Conservation (phyloP, 2,888 invertebrate species). For the Pandemis corylana region DNA sequence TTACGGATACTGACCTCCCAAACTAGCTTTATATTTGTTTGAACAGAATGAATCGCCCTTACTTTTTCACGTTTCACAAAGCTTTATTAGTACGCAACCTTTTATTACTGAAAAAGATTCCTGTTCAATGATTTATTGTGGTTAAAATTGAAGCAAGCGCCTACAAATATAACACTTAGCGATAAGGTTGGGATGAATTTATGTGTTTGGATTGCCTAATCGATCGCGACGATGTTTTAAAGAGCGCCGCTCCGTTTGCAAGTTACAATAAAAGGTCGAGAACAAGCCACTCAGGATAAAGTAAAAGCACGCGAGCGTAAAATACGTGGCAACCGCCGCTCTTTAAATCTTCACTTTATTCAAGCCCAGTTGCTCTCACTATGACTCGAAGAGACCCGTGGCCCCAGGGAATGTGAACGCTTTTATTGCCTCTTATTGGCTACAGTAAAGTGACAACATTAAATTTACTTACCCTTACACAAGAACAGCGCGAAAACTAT, state of each 20-base stretch:
- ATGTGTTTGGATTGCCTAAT: slow-evolving; percentile 38
- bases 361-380: slow-evolving; percentile 57
- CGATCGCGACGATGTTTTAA: slow-evolving; percentile 38
- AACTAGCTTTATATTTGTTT: slow-evolving; percentile 19
- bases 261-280: slow-evolving; percentile 49
- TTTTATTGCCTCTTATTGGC: slow-evolving; percentile 71
- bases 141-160: background rate
- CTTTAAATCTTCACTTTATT: slow-evolving; percentile 65
- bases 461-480: slow-evolving; percentile 51
- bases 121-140: background rate
- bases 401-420: slow-evolving; percentile 58
- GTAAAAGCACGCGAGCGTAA: slow-evolving; percentile 58
- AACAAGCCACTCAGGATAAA: slow-evolving; percentile 52
- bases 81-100: background rate
- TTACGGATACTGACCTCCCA: slow-evolving; percentile 2
- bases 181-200: slow-evolving; percentile 30
- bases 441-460: slow-evolving; percentile 67
- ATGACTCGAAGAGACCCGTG: slow-evolving; percentile 50
- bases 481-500: slow-evolving; percentile 22
- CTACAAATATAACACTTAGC: slow-evolving; percentile 2
- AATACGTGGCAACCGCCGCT: slow-evolving; percentile 57
- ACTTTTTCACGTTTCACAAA: background rate
- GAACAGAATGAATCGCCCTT: background rate
- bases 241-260: slow-evolving; percentile 33
- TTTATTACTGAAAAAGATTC: background rate